Conservation (phyloP, 2,797 vertebrate genomes). For the Pseudopleuronectes americanus region DNA sequence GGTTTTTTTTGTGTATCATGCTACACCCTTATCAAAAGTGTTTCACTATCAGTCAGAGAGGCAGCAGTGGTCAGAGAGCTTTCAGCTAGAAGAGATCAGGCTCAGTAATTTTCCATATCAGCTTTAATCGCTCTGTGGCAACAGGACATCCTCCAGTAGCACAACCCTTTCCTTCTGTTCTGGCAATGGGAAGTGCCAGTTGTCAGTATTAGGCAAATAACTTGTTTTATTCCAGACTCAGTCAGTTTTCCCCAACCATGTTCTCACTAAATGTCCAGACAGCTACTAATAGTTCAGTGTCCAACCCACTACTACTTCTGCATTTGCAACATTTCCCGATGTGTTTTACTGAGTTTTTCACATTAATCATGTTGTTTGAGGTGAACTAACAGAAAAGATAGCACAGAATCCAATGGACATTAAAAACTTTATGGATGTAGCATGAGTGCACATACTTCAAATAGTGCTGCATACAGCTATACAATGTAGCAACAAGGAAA, state of each 20-base stretch:
- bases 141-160: slow-evolving; percentile 77
- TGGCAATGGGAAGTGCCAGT: slow-evolving; percentile 48
- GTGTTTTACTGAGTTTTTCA: neutral
- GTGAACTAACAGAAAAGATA: too few relatives aligned
- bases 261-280: slow-evolving; percentile 9
- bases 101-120: slow-evolving; percentile 60
- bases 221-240: slow-evolving; percentile 3
- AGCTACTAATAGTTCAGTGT: neutral
- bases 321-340: neutral
- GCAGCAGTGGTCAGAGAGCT: slow-evolving; percentile 22
- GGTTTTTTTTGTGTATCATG: neutral
- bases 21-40: neutral
- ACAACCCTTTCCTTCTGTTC: slow-evolving; percentile 62
- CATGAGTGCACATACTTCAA: too few relatives aligned
- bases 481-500: too few relatives aligned
- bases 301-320: neutral
- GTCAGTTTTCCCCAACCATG: neutral
- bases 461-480: too few relatives aligned
- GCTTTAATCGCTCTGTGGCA: slow-evolving; percentile 35
- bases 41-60: neutral
- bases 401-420: too few relatives aligned
- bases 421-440: too few relatives aligned
- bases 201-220: slow-evolving; percentile 30
- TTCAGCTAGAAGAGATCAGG: slow-evolving; percentile 5
- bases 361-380: too few relatives aligned